A percentile compares a stretch with the other conserved stretches of the same genome.
phyloP scores from a whole-genome alignment of 1,140 invertebrate species.

The Cotesia glomerata region DNA sequence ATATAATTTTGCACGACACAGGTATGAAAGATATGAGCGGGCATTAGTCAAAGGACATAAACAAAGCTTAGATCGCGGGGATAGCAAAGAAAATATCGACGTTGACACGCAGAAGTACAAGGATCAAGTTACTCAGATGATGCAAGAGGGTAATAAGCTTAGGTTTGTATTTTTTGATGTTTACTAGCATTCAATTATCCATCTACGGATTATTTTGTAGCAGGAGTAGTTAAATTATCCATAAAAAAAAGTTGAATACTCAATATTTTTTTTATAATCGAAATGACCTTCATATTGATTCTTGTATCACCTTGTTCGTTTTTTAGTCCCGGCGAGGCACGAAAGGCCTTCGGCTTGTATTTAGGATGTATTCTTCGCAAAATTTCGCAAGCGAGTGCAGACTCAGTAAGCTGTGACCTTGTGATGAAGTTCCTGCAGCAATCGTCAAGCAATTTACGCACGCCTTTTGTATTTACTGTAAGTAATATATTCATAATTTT shows the following conservation, averaged over 20 bases:
- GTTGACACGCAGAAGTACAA: slow-evolving; percentile 58
- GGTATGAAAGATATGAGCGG: slow-evolving; percentile 67
- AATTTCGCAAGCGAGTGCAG: slow-evolving; percentile 68
- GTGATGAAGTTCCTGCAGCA: slow-evolving; percentile 85
- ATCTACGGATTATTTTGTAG: slow-evolving; percentile 7
- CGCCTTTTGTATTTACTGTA: slow-evolving; percentile 76
- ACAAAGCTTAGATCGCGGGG: slow-evolving; percentile 53
- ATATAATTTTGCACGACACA: slow-evolving; percentile 32
- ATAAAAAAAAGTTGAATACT: too few species aligned
- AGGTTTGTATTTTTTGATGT: slow-evolving; percentile 56
- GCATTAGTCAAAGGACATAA: slow-evolving; percentile 67
- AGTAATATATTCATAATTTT: slow-evolving; percentile 29
- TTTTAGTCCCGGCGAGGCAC: slow-evolving; percentile 69
- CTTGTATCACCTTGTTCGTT: slow-evolving; percentile 22
- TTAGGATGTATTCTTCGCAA: slow-evolving; percentile 77
- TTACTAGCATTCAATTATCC: neutral
- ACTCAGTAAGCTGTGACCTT: slow-evolving; percentile 67
- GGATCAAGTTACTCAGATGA: slow-evolving; percentile 57
- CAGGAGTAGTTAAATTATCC: neutral
- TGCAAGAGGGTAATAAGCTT: slow-evolving; percentile 64
- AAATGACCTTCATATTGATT: neutral
- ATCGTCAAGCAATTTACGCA: slow-evolving; percentile 77
- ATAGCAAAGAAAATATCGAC: slow-evolving; percentile 58
- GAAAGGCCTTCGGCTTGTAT: slow-evolving; percentile 85
- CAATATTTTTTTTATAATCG: slow-evolving; percentile 5